Conservation (phyloP, 2,113 vertebrate species). For the Clarias gariepinus region DNA sequence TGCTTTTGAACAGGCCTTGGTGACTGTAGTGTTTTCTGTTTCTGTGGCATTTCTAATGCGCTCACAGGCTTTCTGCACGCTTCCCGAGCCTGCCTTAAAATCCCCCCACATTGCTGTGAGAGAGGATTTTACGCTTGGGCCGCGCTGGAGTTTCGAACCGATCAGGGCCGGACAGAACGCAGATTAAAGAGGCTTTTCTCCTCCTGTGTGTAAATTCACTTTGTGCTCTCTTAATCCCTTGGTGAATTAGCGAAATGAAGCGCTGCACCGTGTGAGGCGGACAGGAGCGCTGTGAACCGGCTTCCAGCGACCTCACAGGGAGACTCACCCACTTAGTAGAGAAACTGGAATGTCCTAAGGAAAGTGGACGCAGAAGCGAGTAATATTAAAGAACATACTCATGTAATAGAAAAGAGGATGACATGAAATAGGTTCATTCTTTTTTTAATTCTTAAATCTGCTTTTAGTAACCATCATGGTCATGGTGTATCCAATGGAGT, state of each 20-base stretch:
- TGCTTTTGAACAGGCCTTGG: background rate
- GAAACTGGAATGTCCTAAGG: background rate
- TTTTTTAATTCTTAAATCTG: background rate
- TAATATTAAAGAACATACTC: too few species aligned
- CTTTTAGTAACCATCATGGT: background rate
- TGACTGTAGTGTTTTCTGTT: background rate
- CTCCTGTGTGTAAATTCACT: conserved; percentile 42
- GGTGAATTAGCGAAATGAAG: conserved; percentile 49
- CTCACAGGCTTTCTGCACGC: background rate
- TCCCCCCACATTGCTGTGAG: background rate
- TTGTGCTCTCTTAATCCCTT: conserved; percentile 52
- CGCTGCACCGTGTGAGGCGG: conserved; percentile 27
- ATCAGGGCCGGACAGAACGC: conserved; percentile 12
- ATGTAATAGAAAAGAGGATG: background rate
- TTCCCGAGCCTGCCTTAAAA: conserved; percentile 20
- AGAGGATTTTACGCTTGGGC: conserved; percentile 7
- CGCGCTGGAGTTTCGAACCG: conserved; percentile 6
- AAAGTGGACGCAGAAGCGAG: background rate
- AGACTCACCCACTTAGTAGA: conserved; percentile 23
- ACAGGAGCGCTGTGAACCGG: conserved; percentile 2
- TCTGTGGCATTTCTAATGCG: conserved; percentile 1
- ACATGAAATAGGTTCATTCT: background rate
- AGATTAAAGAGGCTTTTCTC: conserved; percentile 45
- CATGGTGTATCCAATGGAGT: background rate
- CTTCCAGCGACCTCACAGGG: conserved; percentile 38